Evolutionary conservation across 1,140 invertebrate genomes (phyloP).

Genomic region (Drosophila fuyamai): DNA sequence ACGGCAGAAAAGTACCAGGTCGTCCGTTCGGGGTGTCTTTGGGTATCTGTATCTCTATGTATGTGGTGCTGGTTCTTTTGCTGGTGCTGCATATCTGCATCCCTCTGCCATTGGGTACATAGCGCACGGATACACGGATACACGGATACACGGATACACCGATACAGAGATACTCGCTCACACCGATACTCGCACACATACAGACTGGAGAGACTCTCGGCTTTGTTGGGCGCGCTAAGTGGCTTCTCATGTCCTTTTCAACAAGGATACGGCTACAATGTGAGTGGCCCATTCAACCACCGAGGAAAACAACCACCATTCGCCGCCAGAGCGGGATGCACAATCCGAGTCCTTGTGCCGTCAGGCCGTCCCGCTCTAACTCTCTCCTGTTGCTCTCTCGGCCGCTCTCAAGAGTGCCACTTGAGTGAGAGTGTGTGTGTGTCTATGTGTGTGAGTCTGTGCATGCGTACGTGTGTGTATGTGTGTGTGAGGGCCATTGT

Average conservation of each 20-base stretch:
- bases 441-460: not conserved
- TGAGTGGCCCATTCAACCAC: conserved; percentile 74
- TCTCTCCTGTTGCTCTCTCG: conserved; percentile 1
- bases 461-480: not conserved
- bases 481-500: conserved; percentile 51
- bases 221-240: conserved; percentile 76
- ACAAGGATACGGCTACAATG: conserved; percentile 68
- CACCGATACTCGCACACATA: not conserved
- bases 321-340: conserved; percentile 15
- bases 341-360: conserved; percentile 30
- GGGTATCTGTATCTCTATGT: conserved; percentile 18
- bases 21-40: conserved; percentile 33
- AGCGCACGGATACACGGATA: conserved; percentile 22
- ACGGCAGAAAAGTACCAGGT: conserved; percentile 76
- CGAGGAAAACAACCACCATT: conserved; percentile 25
- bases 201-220: conserved; percentile 66
- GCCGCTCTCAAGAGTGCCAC: conserved; percentile 63
- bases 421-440: conserved; percentile 47
- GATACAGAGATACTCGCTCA: conserved; percentile 1
- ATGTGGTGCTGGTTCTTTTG: no score
- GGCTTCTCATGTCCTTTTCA: conserved; percentile 85
- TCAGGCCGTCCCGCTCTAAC: conserved; percentile 33
- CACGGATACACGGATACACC: conserved; percentile 11
- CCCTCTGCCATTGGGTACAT: conserved; percentile 74
- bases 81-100: conserved; percentile 39